phyloP scores from a whole-genome alignment of 1,140 invertebrate genomes.

The Sarcophaga bullata region DNA sequence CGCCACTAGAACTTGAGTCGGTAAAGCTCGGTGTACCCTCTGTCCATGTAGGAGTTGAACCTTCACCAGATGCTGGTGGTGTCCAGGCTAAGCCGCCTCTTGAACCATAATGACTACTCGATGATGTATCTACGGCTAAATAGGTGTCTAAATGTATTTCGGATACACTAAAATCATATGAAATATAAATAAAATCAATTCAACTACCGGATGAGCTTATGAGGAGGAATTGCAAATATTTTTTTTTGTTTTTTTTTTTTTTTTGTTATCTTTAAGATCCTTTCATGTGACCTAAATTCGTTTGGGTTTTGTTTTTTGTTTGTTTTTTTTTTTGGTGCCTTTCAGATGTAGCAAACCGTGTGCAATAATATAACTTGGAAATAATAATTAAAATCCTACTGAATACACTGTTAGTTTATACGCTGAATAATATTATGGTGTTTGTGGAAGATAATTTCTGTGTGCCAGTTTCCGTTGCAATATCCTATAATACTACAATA shows the following conservation, averaged over 20 bases:
- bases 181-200: slow-evolving; percentile 43
- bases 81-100: slow-evolving; percentile 73
- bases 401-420: not conserved
- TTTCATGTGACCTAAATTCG: not conserved
- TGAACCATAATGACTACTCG: slow-evolving; percentile 64
- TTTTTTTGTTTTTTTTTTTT: not conserved
- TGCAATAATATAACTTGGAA: not conserved
- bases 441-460: too few relatives aligned
- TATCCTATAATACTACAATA: too few relatives aligned
- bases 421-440: not conserved
- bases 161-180: slow-evolving; percentile 57
- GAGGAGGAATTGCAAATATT: not conserved
- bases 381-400: not conserved
- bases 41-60: slow-evolving; percentile 96
- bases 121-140: slow-evolving; percentile 62
- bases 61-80: slow-evolving; percentile 88
- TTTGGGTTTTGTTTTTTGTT: too few relatives aligned
- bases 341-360: slow-evolving; percentile 9
- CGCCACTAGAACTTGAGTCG: slow-evolving; percentile 92
- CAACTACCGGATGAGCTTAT: slow-evolving; percentile 38
- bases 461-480: too few relatives aligned
- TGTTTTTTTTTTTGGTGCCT: not conserved
- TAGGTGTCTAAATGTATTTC: slow-evolving; percentile 65
- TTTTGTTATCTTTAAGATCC: not conserved
- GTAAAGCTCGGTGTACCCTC: slow-evolving; percentile 98